Conservation (phyloP, 1,140 invertebrate species). For the Calliopsis andreniformis region DNA sequence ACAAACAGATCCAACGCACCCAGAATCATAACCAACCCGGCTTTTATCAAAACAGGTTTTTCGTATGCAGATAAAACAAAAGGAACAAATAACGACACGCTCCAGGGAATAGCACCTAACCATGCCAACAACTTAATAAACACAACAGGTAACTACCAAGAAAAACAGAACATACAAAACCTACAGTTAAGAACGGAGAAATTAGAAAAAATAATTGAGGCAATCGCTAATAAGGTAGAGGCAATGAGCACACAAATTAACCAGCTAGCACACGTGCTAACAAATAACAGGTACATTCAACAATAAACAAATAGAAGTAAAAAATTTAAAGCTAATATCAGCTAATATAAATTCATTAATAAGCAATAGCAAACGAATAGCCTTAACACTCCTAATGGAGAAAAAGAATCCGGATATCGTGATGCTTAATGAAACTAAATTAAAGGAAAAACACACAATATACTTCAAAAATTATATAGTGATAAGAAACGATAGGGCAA, state of each 20-base stretch:
- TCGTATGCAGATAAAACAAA: neutral
- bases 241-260: neutral
- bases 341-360: conserved; percentile 1
- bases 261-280: neutral
- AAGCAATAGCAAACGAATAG: conserved; percentile 8
- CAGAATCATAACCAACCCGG: neutral
- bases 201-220: conserved; percentile 10
- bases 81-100: neutral
- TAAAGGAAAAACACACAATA: neutral
- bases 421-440: neutral
- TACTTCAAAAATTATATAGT: neutral
- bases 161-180: neutral
- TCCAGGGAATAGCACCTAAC: neutral
- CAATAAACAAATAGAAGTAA: neutral
- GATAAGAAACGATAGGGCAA: neutral
- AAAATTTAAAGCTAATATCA: conserved; percentile 1
- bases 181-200: conserved; percentile 2
- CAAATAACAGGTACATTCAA: neutral
- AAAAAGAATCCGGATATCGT: neutral
- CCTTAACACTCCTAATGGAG: neutral
- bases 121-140: neutral
- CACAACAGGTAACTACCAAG: neutral
- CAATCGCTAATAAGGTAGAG: neutral
- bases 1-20: neutral
- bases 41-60: neutral